Base-by-base conservation (phyloP, 2,113 vertebrate genomes). In the Oreotrochilus melanogaster region DNA sequence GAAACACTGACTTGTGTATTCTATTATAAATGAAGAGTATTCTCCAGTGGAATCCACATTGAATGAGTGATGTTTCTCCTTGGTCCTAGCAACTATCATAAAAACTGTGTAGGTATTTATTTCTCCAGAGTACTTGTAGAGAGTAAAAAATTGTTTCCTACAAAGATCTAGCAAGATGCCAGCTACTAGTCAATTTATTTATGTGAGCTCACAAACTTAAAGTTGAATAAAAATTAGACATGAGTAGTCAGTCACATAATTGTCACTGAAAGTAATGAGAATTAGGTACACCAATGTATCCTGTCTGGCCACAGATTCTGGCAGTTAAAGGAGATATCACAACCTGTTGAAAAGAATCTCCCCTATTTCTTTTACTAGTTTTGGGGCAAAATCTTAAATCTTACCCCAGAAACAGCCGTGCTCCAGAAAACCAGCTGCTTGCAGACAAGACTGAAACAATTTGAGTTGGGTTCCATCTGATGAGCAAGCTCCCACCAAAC, bases 1-100 rank as follows among this genome's bases (percentile, higher is more conserved):
- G 71, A 97, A 96, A 91, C 92, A 91, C 62, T 88, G 87, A 87
- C 92, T 91, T 88, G 94, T 96, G 79, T 73, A 95, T 86, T 94
- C 80, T 83, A 28, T 96, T 96, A 92, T 87, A 97, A 89, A 96
- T 79, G 95, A 64, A 80, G 54, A 97, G 86, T 69, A 85, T 85
- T 95, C 88, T 94, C 86, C 86, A 74, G 27, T 43, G 88, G 92
- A 87, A 95, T 92, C 62, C 82, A 69, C 50, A 56, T 13, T 66
- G 66, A 86, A 91, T 86, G 87, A 96, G 37, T 64, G 75, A 94
- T 93, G 67, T 4, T 86, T 95, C 79, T 92, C 78, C 51, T 39
- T 73, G 66, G 69, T 48, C 81, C 65, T 60, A 60, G 33, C n/a
- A 88, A 66, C 75, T 78, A 64, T 64, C 82, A 76, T 8, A 71